A percentile compares a stretch with the other conserved stretches of the same genome.
phyloP scores from a whole-genome alignment of 2,888 invertebrate species.

The Polydrusus tereticollis region DNA sequence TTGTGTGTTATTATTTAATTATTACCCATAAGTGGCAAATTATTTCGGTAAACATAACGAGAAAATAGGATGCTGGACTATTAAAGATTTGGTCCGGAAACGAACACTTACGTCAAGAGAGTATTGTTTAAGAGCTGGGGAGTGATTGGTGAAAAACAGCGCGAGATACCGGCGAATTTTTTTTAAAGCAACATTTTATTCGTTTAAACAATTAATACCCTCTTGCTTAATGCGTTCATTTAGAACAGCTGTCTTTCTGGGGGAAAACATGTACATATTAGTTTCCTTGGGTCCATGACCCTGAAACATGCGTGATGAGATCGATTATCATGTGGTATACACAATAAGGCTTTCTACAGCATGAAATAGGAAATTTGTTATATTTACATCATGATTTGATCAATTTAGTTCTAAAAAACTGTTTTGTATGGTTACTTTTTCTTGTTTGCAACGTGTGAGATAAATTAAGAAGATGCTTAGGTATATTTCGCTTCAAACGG shows the following conservation, averaged over 20 bases:
- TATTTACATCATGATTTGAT: too few species aligned
- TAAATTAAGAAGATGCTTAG: too few species aligned
- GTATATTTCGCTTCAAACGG: too few species aligned
- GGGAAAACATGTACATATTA: neutral
- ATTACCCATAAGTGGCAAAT: neutral
- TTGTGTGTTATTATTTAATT: slow-evolving; percentile 13
- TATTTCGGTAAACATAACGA: neutral
- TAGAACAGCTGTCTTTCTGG: neutral
- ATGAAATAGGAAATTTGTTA: too few species aligned
- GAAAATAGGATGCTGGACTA: neutral
- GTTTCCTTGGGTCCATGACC: slow-evolving; percentile 5
- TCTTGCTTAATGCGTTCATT: too few species aligned
- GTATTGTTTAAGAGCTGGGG: neutral
- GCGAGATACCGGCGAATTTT: neutral
- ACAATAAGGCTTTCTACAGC: neutral
- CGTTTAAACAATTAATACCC: too few species aligned
- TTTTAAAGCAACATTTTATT: too few species aligned
- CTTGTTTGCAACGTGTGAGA: too few species aligned
- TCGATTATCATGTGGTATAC: slow-evolving; percentile 7
- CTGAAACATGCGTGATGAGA: neutral
- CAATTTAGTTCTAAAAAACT: too few species aligned
- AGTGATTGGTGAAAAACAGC: slow-evolving; percentile 8
- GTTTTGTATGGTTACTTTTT: too few species aligned
- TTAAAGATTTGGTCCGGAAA: neutral
- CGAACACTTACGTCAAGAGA: slow-evolving; percentile 3